Conservation (phyloP, 2,797 vertebrate species). For the Babyrousa celebensis region DNA sequence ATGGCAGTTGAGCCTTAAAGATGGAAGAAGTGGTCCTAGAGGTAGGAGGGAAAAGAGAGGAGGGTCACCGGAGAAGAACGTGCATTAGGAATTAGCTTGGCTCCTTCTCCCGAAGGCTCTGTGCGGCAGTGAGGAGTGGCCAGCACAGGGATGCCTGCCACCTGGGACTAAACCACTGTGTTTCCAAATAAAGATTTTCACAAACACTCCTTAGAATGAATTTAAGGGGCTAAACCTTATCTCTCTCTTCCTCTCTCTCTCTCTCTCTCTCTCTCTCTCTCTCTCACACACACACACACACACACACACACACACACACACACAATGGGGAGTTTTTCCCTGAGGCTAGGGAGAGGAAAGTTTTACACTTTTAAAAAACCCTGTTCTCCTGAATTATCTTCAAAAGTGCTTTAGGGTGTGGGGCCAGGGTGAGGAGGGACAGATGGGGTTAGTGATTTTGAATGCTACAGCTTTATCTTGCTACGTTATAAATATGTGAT, state of each 20-base stretch:
- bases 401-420: slow-evolving; percentile 45
- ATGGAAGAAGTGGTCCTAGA: background rate
- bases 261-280: too few species aligned
- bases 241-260: too few species aligned
- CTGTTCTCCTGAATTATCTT: slow-evolving; percentile 73
- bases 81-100: background rate
- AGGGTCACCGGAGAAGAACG: too few species aligned
- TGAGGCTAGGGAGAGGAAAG: slow-evolving; percentile 55
- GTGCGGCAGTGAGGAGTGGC: background rate
- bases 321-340: slow-evolving; percentile 7
- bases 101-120: background rate
- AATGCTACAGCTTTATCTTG: slow-evolving; percentile 74
- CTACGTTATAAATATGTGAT: slow-evolving; percentile 85
- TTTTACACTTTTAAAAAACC: slow-evolving; percentile 48
- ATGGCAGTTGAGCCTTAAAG: background rate
- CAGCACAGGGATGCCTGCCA: background rate
- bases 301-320: background rate
- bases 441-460: slow-evolving; percentile 74
- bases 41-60: too few species aligned
- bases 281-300: too few species aligned
- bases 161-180: background rate
- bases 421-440: slow-evolving; percentile 8
- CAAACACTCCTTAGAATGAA: background rate
- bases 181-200: slow-evolving; percentile 41
- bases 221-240: slow-evolving; percentile 65